These are phyloP conservation scores for Eupithecia tripunctaria DNA, from an alignment of 2,888 invertebrate species.

Conservation along the genomic window DNA sequence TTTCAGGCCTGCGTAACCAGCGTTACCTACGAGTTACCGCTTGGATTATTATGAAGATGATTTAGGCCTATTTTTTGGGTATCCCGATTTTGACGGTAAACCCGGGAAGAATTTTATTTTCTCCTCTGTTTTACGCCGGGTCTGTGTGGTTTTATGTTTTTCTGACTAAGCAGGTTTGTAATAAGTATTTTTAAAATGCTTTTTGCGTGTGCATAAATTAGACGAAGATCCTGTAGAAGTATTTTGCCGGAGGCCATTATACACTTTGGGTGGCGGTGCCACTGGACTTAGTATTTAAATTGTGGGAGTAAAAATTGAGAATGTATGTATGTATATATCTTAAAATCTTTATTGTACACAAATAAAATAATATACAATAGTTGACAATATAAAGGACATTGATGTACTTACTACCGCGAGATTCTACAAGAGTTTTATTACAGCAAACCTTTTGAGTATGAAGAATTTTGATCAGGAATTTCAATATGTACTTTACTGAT, in stretches of 20 bases:
- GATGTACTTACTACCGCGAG: no score
- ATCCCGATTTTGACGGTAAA: not conserved
- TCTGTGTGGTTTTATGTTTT: not conserved
- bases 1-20: constrained; percentile 27
- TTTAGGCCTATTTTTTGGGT: constrained; percentile 13
- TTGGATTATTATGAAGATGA: constrained; percentile 20
- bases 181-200: not conserved
- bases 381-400: no score
- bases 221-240: not conserved
- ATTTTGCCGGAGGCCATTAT: not conserved
- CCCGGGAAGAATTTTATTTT: not conserved
- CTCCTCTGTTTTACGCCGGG: not conserved
- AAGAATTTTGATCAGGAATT: no score
- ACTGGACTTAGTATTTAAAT: not conserved
- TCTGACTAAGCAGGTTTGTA: not conserved
- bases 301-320: not conserved
- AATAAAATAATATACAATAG: no score
- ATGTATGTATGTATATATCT: not conserved
- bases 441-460: no score
- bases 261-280: not conserved
- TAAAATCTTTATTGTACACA: no score
- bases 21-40: constrained; percentile 15
- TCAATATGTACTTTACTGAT: no score
- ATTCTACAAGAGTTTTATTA: no score
- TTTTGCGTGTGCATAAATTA: not conserved